phyloP scores from a whole-genome alignment of 2,888 invertebrate species.

The Bursaphelenchus okinawaensis region DNA sequence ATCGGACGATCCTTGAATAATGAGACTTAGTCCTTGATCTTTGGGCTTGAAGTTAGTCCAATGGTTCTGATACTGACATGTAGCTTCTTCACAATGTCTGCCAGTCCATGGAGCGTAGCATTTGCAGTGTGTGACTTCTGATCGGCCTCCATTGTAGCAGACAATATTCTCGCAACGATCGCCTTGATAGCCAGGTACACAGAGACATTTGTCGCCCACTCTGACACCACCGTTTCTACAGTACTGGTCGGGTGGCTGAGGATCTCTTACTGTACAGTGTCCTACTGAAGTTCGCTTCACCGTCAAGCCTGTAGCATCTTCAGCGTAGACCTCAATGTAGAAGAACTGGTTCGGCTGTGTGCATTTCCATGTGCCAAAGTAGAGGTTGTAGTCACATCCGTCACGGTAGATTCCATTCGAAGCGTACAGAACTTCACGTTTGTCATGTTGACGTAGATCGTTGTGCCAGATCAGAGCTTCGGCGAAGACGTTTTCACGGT shows the following conservation, averaged over 20 bases:
- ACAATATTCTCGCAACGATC: constrained; percentile 28
- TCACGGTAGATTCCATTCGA: constrained; percentile 44
- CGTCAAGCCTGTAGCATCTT: constrained; percentile 30
- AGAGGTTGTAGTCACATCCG: constrained; percentile 37
- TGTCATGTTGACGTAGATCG: not conserved
- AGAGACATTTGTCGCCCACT: constrained; percentile 31
- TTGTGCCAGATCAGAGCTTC: constrained; percentile 22
- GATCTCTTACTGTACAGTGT: constrained; percentile 27
- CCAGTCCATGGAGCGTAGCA: constrained; percentile 1
- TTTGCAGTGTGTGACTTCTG: not conserved
- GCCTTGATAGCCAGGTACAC: constrained; percentile 32
- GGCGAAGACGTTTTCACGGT: constrained; percentile 24
- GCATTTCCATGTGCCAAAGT: constrained; percentile 42
- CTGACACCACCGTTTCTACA: constrained; percentile 40
- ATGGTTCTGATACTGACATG: not conserved
- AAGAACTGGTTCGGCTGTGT: constrained; percentile 23
- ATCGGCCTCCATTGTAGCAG: constrained; percentile 4
- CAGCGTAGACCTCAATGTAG: constrained; percentile 30
- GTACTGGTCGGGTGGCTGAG: constrained; percentile 11
- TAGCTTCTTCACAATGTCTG: not conserved
- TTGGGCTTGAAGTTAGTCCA: not conserved
- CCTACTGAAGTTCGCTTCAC: constrained; percentile 33
- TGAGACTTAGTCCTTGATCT: not conserved
- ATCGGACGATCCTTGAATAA: constrained; percentile 1
- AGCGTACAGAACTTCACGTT: constrained; percentile 34